Evolutionary conservation across 2,113 vertebrate species (phyloP), one percentile per base, ranked within the genome.

Genomic region (Campylomormyrus tamandua): DNA sequence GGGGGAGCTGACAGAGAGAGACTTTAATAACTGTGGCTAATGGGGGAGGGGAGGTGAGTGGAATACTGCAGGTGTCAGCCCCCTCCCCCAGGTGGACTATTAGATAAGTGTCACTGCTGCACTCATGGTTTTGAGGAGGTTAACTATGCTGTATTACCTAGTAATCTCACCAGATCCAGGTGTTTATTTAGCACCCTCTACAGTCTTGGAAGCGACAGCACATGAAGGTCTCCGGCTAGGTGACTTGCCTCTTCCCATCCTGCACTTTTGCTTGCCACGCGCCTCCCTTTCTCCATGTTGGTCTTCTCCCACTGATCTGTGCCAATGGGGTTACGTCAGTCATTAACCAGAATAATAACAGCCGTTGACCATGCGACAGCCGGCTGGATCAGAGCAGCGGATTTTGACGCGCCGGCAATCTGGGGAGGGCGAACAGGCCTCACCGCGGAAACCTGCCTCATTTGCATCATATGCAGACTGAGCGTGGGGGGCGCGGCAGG

Each of bases 1-100:
- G 92, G 94, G 92, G 87, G 91, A 93, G 94, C 31, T 89, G 93
- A 91, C 93, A 94, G 91, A 92, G 92, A 66, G 92, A 66, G 92
- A 91, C 91, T 31, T 90, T 90, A 70, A 31, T 50, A 62, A 74
- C 46, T 66, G 39, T 53, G 53, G 62, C 10, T 70, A 70, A 70
- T 4, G 10, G 62, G 10, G 27, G 39, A 56, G 46, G 6, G 46
- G 19, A 66, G 58, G 58, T 8, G 13, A 56, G 46, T 15, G 46
- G 19, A 15, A 27, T 53, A 83, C 8, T 83, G 58, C 46, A 74
- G 70, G 85, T 84, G 70, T 87, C 83, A 90, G 39, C 19, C 56
- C 39, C 77, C 53, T 87, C 66, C 13, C 56, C 48, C 70, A 53
- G 42, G 10, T 0, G 49, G 19, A 49, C 87, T 15, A 31, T 83